phyloP scores from a whole-genome alignment of 2,113 vertebrate species.

The Leiothrix lutea region DNA sequence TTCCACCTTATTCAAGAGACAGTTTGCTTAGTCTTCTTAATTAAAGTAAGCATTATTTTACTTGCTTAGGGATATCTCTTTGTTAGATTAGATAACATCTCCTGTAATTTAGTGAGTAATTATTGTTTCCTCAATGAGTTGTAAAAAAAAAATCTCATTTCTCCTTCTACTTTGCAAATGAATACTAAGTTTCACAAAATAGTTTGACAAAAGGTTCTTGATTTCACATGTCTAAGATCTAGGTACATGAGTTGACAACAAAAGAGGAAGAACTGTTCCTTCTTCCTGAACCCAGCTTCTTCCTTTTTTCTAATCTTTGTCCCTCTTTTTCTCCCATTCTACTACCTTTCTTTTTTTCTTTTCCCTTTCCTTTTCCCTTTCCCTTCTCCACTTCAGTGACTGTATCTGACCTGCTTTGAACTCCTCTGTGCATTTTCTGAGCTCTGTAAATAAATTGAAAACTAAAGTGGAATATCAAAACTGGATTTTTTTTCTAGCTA shows the following conservation, averaged over 20 bases:
- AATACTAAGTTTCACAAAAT: background rate
- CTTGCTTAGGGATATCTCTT: background rate
- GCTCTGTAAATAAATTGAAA: background rate
- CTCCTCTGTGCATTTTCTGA: background rate
- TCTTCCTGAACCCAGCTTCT: background rate
- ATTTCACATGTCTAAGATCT: background rate
- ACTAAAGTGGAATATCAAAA: background rate
- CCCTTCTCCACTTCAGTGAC: background rate
- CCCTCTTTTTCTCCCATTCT: background rate
- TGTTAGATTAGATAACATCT: background rate
- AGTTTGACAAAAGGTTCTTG: background rate
- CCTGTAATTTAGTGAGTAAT: background rate
- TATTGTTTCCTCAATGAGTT: background rate
- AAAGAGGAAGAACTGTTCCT: background rate
- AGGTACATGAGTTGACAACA: background rate
- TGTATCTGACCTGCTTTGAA: background rate
- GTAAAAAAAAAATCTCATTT: background rate
- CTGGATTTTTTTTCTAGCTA: background rate
- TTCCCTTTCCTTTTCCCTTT: too few relatives aligned
- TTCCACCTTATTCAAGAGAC: background rate
- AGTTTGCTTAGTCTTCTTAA: constrained; percentile 5
- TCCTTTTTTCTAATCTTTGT: background rate
- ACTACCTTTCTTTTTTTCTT: background rate
- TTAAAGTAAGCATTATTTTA: constrained; percentile 2
- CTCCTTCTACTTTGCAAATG: background rate